Evolutionary conservation across 64 coral and sea anemone species (phyloP), one percentile per base, ranked within the genome.

Genomic region (Dendronephthya gigantea): DNA sequence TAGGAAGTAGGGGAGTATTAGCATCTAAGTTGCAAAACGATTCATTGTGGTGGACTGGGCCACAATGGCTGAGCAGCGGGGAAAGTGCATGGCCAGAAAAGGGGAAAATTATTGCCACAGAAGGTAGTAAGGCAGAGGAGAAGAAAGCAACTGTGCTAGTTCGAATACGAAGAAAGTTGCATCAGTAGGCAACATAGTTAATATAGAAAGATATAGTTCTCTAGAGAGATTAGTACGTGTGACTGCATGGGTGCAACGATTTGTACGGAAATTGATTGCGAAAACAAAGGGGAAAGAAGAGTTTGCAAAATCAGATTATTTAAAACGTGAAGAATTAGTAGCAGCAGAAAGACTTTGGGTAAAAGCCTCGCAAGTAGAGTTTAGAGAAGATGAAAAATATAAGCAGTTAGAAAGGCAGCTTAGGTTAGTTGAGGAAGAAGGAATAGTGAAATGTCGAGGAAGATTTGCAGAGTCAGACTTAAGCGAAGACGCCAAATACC

Each of bases 381-480:
- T 86, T 3, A 86, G 32, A 23, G 23, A 86, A n/a, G 9, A 11
- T 22, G 62, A 40, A 14, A 65, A 66, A 23, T 86, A 86, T 23
- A 50, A 56, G 84, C 50, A 86, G 31, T 65, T 86, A 66, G 52
- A 62, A 4, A 30, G 30, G 9, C 31, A 86, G 50, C 36, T 86
- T 19, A 86, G 36, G 22, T 65, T 86, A 52, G 84, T 86, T 14
- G 49, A 86, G 28, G 62, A 39, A 22, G 49, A 86, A 10, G 10
- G 62, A 28, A 65, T 86, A 66, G 35, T 86, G 35, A 0, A 59
- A 58, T 39, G 22, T 85, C n/a, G n/a, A 23, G 84, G 49, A 62
- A 85, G 84, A 37, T 68, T 86, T 34, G 40, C n/a, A 19, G 68
- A 68, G 19, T 37, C 56, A 43, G 85, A 86, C 23, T 40, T 86